Base-by-base conservation (phyloP, 2,113 vertebrate species). In the Phrynocephalus versicolor region DNA sequence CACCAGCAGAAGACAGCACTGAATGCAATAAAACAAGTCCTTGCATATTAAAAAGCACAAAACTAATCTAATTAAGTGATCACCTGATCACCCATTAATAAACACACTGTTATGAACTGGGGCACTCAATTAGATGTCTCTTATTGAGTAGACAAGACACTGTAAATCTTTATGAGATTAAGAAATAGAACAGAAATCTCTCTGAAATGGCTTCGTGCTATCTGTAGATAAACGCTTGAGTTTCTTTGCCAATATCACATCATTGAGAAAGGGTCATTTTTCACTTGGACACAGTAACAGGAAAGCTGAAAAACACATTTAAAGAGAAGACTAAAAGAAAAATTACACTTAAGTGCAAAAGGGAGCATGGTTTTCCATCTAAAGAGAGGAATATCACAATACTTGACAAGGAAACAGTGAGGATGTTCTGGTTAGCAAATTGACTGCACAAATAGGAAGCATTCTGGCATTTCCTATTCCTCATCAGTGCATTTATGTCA, bases 351-450 rank as follows among this genome's bases (percentile, higher is more conserved):
- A 55, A 85, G 87, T 1, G 9, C 33, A 88, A 18, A 39, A 81
- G 55, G 33, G 78, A 79, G 71, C 37, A 27, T 85, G 6, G 25
- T 25, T 12, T 82, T 85, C 57, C 21, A 92, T 81, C 85, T 72
- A 0, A 90, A 81, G 60, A 55, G 23, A 69, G 87, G 72, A 69
- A 83, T 60, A 16, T 71, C 60, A 21, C 85, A 80, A 89, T 35
- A 89, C 62, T 55, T 89, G 86, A 85, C 79, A 89, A 58, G 5
- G 72, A 89, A 84, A 90, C 45, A 88, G 81, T 45, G 87, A 83
- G 25, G 35, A 81, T 89, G 78, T 86, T 85, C 79, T 86, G 62
- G n/a, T 82, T 69, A 89, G 83, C 89, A 90, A 92, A 93, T 83
- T 81, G 85, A 83, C 81, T 82, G 1, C 77, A 82, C 30, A 73